These are phyloP conservation scores for Lochmaea crataegi DNA, from an alignment of 2,888 invertebrate genomes.

Conservation along the genomic window DNA sequence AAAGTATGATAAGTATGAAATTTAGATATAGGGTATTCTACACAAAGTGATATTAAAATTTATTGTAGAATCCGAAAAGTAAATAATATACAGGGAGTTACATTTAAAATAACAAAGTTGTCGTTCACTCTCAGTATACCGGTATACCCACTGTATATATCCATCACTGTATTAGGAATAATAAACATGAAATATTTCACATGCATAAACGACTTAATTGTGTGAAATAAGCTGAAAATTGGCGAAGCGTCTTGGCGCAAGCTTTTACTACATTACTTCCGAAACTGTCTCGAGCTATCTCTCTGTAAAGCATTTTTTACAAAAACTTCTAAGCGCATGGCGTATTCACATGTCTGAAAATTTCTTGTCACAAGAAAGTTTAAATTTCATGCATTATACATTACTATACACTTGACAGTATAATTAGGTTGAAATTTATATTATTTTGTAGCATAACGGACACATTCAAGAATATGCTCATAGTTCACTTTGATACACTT, in stretches of 20 bases:
- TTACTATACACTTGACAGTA: conserved; percentile 39
- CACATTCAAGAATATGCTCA: no score
- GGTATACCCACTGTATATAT: no score
- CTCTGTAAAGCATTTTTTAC: not conserved
- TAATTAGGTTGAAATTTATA: conserved; percentile 37
- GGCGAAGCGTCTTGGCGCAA: not conserved
- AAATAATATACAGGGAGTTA: no score
- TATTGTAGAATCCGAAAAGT: no score
- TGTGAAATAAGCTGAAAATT: conserved; percentile 1
- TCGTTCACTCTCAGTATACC: no score
- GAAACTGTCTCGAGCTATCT: not conserved
- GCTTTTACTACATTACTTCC: not conserved
- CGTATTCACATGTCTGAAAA: conserved; percentile 22
- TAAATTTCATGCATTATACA: conserved; percentile 44
- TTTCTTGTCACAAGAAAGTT: conserved; percentile 33
- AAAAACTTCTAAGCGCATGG: conserved; percentile 4
- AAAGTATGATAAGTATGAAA: no score
- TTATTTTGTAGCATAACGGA: not conserved
- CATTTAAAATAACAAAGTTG: no score
- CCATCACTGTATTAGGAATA: no score
- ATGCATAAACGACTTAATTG: not conserved
- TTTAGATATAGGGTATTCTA: no score
- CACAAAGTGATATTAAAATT: no score
- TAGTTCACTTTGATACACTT: no score
- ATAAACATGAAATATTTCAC: not conserved